Percentiles rank a stretch among this genome's conserved stretches.
These are phyloP conservation scores for Phyllotis vaccarum DNA, from an alignment of 2,797 vertebrate species.

Conservation along the genomic window DNA sequence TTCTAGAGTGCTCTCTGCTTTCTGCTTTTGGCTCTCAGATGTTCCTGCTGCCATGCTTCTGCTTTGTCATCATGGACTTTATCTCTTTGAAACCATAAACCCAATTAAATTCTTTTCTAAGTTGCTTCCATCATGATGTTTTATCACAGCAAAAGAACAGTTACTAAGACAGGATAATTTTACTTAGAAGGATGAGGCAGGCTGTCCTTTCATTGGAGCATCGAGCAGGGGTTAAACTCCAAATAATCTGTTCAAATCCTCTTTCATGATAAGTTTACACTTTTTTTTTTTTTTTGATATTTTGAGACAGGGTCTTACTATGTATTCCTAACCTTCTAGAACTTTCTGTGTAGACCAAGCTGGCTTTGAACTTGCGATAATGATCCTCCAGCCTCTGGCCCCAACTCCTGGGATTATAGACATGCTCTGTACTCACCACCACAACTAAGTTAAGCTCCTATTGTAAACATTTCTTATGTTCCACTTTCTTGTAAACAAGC, in stretches of 20 bases:
- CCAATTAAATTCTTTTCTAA: neutral
- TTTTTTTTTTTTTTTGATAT: neutral
- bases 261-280: neutral
- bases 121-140: neutral
- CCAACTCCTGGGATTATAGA: neutral
- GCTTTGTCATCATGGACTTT: neutral
- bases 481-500: neutral
- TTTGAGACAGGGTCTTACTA: neutral
- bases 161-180: neutral
- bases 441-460: neutral
- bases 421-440: neutral
- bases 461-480: neutral
- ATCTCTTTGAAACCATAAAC: neutral
- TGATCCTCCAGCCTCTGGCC: neutral
- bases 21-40: neutral
- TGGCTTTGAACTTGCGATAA: neutral
- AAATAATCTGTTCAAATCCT: neutral
- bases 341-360: neutral
- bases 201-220: neutral
- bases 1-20: too few relatives aligned
- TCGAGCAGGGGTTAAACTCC: neutral
- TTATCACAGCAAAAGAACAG: neutral
- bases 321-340: neutral
- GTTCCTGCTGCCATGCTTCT: neutral
- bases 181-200: neutral